Evolutionary conservation across 1,140 invertebrate species (phyloP), one percentile per base, ranked within the genome.

Genomic region (Odontomachus brunneus): DNA sequence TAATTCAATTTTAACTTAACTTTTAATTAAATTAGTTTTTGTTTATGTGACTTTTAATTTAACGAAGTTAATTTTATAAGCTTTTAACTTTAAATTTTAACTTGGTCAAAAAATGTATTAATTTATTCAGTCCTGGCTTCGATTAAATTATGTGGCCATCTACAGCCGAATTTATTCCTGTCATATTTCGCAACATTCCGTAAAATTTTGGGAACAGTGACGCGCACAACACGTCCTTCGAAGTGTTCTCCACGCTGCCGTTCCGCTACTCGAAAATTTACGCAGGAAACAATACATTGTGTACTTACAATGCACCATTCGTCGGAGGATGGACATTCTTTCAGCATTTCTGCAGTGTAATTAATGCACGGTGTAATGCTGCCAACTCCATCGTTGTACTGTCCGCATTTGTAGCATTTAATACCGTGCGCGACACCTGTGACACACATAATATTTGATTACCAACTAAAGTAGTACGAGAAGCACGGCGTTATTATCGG

Each of bases 281-380:
- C 44, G 2, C 12, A n/a, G 17, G 26, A 29, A 57, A n/a, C 5
- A 65, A 55, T 62, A 38, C n/a, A 63, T 3, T 3, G 26, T 87
- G 69, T 90, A 96, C 96, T 96, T 93, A 97, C 97, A 92, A 97
- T 97, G 92, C 97, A 97, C 93, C 95, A 96, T 88, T 96, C 94
- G 71, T 95, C 94, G 62, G 93, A 92, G 66, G 93, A 88, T 65
- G 95, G 95, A 90, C 97, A 97, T 62, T 97, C 95, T 84, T 95
- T 96, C 60, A 97, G 93, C 91, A 95, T 95, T 89, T 96, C 94
- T 75, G 94, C 94, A 83, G 96, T 97, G 87, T 96, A 95, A 92
- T 97, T 97, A 88, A 97, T 95, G 93, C 97, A 97, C 3, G 97
- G 97, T 51, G 97, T 97, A 78, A 97, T 97, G 71, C 96, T 97